These are phyloP conservation scores for Chirona hameri DNA, from an alignment of 2,888 invertebrate species.

Conservation along the genomic window DNA sequence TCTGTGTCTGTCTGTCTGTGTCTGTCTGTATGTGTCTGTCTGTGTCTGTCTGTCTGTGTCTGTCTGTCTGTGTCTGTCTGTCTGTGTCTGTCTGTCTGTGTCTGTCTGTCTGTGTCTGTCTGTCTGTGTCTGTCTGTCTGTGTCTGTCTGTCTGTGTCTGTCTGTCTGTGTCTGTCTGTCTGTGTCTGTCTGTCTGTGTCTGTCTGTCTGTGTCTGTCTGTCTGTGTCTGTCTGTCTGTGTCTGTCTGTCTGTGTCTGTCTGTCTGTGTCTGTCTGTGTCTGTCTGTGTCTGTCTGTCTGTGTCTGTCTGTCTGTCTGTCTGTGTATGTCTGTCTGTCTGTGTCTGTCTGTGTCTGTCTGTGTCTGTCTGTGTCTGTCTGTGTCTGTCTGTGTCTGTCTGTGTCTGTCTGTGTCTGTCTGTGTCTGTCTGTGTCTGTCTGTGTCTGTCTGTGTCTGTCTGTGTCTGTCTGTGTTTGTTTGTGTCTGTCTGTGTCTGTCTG, in stretches of 20 bases:
- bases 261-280: too few relatives aligned
- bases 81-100: neutral
- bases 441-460: neutral
- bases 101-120: too few relatives aligned
- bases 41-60: neutral
- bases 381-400: too few relatives aligned
- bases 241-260: too few relatives aligned
- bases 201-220: neutral
- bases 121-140: too few relatives aligned
- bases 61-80: neutral
- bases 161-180: too few relatives aligned
- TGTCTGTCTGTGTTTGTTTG: neutral
- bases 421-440: too few relatives aligned
- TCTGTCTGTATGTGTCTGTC: too few relatives aligned
- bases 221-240: neutral
- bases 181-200: neutral
- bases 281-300: neutral
- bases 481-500: neutral
- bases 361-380: neutral
- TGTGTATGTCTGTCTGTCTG: neutral
- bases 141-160: too few relatives aligned
- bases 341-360: neutral
- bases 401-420: neutral
- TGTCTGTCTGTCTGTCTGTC: too few relatives aligned
- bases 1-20: too few relatives aligned